Conservation (phyloP, 2,888 invertebrate genomes). For the Patella caerulea region DNA sequence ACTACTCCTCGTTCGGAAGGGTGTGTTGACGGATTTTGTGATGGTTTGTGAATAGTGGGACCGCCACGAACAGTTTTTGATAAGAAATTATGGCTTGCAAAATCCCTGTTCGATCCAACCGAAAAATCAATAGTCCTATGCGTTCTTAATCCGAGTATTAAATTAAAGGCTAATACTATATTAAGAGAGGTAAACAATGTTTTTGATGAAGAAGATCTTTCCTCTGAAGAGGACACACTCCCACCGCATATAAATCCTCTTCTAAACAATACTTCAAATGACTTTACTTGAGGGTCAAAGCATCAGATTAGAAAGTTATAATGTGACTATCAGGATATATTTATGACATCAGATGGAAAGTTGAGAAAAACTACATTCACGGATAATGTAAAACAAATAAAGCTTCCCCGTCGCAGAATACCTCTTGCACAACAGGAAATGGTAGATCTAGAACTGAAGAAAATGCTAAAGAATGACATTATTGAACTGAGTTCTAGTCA, state of each 20-base stretch:
- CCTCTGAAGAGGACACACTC: not conserved
- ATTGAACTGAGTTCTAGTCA: not conserved
- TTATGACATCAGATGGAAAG: not conserved
- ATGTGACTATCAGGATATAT: not conserved
- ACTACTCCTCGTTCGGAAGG: too few species aligned
- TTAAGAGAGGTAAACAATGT: too few species aligned
- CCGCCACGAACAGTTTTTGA: too few species aligned
- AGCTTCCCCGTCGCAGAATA: not conserved
- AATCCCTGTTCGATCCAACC: too few species aligned
- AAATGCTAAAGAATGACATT: not conserved
- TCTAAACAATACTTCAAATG: not conserved
- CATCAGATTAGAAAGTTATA: not conserved
- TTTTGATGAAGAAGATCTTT: too few species aligned
- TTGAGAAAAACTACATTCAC: not conserved
- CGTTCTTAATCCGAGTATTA: too few species aligned
- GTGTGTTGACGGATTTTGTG: too few species aligned
- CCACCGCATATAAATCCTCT: not conserved
- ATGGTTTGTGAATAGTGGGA: too few species aligned
- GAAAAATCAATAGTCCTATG: too few species aligned
- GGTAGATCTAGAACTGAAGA: not conserved
- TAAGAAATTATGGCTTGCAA: too few species aligned
- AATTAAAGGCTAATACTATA: too few species aligned
- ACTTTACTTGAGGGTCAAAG: not conserved
- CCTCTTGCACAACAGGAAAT: not conserved
- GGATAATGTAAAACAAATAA: not conserved